These are phyloP conservation scores for Corythaixoides concolor DNA, from an alignment of 2,113 vertebrate genomes.

Conservation along the genomic window DNA sequence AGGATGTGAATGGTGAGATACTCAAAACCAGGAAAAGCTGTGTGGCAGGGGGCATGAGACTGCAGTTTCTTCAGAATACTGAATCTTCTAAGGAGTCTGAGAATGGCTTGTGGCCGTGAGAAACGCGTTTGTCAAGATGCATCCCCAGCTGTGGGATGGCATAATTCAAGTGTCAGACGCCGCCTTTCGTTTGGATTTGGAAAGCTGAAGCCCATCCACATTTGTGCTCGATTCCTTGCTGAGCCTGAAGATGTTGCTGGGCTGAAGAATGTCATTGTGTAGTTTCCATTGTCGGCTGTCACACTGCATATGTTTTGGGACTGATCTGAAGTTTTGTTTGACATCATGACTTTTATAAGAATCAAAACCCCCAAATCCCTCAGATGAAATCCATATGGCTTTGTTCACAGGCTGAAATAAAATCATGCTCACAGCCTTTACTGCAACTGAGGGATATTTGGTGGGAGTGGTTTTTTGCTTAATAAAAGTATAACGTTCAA, in stretches of 20 bases:
- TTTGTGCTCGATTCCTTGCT: constrained; percentile 5
- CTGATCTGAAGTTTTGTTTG: constrained; percentile 66
- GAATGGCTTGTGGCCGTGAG: background rate
- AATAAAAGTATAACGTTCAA: constrained; percentile 49
- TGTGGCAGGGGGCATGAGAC: fast-evolving
- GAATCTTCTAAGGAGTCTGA: background rate
- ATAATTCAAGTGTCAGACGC: background rate
- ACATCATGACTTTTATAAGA: constrained; percentile 67
- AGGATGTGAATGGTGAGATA: background rate
- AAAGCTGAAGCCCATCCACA: background rate
- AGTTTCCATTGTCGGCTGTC: constrained; percentile 60
- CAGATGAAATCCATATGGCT: constrained; percentile 72
- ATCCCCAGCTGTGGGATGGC: background rate
- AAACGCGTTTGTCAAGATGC: background rate
- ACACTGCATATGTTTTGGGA: constrained; percentile 55
- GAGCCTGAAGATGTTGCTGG: constrained; percentile 11
- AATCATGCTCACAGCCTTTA: constrained; percentile 65
- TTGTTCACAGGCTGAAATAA: constrained; percentile 66
- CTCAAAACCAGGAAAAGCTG: background rate
- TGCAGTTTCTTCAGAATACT: background rate
- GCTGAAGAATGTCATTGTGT: background rate
- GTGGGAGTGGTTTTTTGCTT: constrained; percentile 55
- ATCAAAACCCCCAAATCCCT: constrained; percentile 61
- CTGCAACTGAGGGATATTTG: constrained; percentile 66
- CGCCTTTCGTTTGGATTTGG: background rate